Conservation (phyloP, 53 echinoderm and acorn worm species). For the Apostichopus leukothele region DNA sequence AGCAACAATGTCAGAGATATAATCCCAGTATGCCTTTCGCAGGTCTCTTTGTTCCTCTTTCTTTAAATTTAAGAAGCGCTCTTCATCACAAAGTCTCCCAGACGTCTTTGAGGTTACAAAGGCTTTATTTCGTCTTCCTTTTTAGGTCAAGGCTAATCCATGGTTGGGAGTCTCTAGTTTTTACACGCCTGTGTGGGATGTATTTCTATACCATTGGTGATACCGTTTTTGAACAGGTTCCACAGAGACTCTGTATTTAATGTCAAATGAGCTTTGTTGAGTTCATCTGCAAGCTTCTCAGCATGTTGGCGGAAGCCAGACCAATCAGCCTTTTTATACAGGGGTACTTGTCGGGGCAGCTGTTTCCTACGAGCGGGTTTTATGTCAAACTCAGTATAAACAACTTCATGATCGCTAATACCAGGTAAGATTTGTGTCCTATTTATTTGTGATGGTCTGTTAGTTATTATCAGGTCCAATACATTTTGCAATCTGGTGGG, state of each 20-base stretch:
- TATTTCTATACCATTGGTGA: conserved; percentile 2
- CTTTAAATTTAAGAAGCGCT: no score
- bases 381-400: no score
- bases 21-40: no score
- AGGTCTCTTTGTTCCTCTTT: no score
- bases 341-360: no score
- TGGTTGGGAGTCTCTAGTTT: background rate
- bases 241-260: background rate
- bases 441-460: conserved; percentile 21
- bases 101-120: no score
- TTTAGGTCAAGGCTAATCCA: no score
- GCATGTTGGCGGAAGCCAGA: conserved; percentile 27
- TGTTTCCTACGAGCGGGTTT: no score
- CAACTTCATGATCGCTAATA: background rate
- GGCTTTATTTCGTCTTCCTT: no score
- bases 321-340: background rate
- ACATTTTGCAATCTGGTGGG: background rate
- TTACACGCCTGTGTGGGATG: background rate
- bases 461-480: conserved; percentile 13
- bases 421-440: conserved; percentile 17
- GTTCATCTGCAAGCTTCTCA: background rate
- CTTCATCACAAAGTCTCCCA: no score
- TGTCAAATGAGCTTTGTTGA: conserved; percentile 1
- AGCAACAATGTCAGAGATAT: no score
- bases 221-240: conserved; percentile 9